Base-by-base conservation (phyloP, 2,113 vertebrate species). In the Sinosuthora webbiana region DNA sequence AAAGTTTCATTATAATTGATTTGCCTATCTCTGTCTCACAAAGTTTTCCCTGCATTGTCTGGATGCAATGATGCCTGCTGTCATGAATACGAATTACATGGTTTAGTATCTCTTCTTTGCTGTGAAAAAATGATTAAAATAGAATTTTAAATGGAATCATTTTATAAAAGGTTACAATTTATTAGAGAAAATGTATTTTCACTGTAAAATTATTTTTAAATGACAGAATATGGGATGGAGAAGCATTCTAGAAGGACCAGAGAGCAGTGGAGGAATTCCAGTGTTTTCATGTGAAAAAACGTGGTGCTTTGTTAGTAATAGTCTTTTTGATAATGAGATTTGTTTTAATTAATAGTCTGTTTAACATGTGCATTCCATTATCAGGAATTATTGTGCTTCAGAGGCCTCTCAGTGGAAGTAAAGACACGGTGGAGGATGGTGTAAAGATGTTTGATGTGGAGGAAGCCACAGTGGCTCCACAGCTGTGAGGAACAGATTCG, bases 71-170 rank as follows among this genome's bases (percentile, higher is more conserved):
- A 94, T 65, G 90, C 62, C 91, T 96, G 65, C 74, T 89, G 74
- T 70, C 64, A 63, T 90, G 85, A 95, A 90, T 91, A 93, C 1
- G 3, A 95, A 96, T 93, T 77, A 39, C 19, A 50, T 71, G 77
- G 63, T 55, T 87, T 92, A 87, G 69, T 92, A 83, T 90, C 62
- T 93, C 73, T 59, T 90, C 47, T 93, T 92, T 71, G 55, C 63
- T 93, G 55, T 80, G 80, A 94, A 87, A 97, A 96, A 95, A 93
- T 49, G 3, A 87, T 87, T 96, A 89, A 94, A 91, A 87, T 35
- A 76, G 35, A 82, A 83, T 81, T 96, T 90, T 55, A 80, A 96
- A 86, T 52, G 0, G 62, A 93, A 87, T 84, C 3, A 31, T 28
- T 93, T 88, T 82, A 83, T 50, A 60, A 91, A 91, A 71, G 13